Base-by-base conservation (phyloP, 1,140 invertebrate genomes). In the Sogatella furcifera region DNA sequence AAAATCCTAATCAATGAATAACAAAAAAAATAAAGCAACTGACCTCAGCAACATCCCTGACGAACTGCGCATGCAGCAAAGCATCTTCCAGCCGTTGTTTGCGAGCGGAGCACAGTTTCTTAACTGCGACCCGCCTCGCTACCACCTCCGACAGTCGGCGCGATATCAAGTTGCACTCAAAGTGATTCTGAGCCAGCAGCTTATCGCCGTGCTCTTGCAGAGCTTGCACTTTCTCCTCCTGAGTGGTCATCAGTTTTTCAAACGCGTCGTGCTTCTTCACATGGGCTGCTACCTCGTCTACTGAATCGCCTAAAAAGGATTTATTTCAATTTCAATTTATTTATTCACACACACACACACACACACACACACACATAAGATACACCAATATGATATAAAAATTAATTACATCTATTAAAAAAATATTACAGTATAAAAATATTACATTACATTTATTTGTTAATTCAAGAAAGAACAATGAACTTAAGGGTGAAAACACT, bases 261-360 rank as follows among this genome's bases (percentile, higher is more conserved):
- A 95, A 94, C 6, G 88, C 91, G 67, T 93, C 90, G 65, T 94
- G 90, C 69, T 92, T 93, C 72, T 92, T 93, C n/a, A 92, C 79
- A 67, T 87, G 81, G 22, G 83, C 83, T 62, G 88, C 83, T 1
- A 95, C 90, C 71, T 93, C 89, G 73, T 95, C 92, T 0, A 95
- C 92, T 62, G 84, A 82, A 68, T 79, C 56, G 73, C 77, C 41
- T 69, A n/a, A n/a, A n/a, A n/a, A n/a, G n/a, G n/a, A n/a, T n/a
- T n/a, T n/a, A n/a, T n/a, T n/a, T n/a, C n/a, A n/a, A n/a, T n/a
- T n/a, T n/a, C n/a, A n/a, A n/a, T n/a, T n/a, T n/a, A n/a, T n/a
- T n/a, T n/a, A n/a, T n/a, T n/a, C n/a, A n/a, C n/a, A n/a, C n/a
- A n/a, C n/a, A n/a, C n/a, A n/a, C n/a, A n/a, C n/a, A n/a, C n/a